These are phyloP conservation scores for Emydoidea blandingii DNA, from an alignment of 2,797 vertebrate genomes.

Conservation along the genomic window DNA sequence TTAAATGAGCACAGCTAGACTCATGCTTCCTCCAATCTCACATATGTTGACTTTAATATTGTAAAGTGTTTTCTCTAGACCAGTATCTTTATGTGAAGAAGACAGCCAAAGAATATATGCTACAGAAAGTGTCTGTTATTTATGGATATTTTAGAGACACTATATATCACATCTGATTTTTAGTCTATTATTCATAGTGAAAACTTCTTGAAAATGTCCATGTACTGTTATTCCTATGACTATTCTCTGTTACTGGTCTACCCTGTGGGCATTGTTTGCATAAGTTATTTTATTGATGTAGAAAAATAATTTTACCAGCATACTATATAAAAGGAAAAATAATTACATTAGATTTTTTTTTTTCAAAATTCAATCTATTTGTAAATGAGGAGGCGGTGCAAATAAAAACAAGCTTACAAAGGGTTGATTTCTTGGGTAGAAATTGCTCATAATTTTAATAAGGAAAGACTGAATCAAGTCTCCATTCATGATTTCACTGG, in stretches of 20 bases:
- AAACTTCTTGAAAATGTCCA: constrained; percentile 8
- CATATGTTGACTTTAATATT: constrained; percentile 19
- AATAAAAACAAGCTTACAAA: background rate
- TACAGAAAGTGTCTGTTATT: background rate
- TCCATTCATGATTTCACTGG: background rate
- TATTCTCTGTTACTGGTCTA: background rate
- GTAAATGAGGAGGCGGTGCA: background rate
- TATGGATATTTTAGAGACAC: constrained; percentile 7
- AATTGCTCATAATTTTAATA: constrained; percentile 51
- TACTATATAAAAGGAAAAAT: constrained; percentile 6
- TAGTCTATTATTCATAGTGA: constrained; percentile 18
- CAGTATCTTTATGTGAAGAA: background rate
- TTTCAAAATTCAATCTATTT: constrained; percentile 39
- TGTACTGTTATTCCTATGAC: background rate
- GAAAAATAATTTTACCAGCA: constrained; percentile 32
- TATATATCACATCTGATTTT: constrained; percentile 12
- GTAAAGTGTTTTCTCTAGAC: constrained; percentile 27
- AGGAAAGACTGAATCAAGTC: constrained; percentile 5
- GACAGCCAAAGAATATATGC: background rate
- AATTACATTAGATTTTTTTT: constrained; percentile 3
- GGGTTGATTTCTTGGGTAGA: constrained; percentile 34
- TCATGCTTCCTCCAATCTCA: background rate
- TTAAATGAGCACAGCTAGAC: background rate
- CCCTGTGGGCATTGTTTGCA: background rate
- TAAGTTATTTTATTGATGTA: background rate